These are phyloP conservation scores for Dastarcus helophoroides DNA, from an alignment of 2,888 invertebrate genomes.

Conservation along the genomic window DNA sequence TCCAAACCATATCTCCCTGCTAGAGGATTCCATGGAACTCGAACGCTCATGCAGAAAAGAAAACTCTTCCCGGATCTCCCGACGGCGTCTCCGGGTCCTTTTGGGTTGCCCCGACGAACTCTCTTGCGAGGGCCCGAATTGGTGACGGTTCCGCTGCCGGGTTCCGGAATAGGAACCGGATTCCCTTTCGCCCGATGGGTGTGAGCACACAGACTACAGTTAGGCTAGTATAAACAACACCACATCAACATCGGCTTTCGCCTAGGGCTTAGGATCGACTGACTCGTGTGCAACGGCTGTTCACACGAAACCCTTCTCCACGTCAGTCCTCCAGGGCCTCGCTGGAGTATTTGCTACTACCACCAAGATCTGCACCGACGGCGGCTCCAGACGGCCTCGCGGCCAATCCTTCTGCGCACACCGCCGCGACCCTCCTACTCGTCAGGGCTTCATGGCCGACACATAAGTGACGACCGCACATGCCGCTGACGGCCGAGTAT, in stretches of 20 bases:
- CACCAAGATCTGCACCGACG: no score
- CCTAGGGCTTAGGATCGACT: conserved; percentile 48
- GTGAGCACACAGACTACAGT: no score
- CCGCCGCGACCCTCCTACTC: conserved; percentile 47
- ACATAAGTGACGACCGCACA: conserved; percentile 27
- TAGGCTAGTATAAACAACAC: conserved; percentile 13
- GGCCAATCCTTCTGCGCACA: conserved; percentile 51
- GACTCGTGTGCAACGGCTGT: conserved; percentile 48
- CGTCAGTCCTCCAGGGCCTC: conserved; percentile 45
- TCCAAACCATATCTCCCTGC: conserved; percentile 35
- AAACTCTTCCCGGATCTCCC: conserved; percentile 43
- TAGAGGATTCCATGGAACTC: conserved; percentile 42
- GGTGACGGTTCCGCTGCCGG: conserved; percentile 42
- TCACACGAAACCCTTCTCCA: no score
- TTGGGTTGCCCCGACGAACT: conserved; percentile 40
- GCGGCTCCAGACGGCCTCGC: conserved; percentile 43
- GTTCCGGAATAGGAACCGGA: conserved; percentile 40
- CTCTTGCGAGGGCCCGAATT: conserved; percentile 37
- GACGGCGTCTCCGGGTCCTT: conserved; percentile 46
- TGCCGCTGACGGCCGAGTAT: conserved; percentile 36
- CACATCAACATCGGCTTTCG: conserved; percentile 39
- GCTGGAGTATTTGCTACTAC: no score
- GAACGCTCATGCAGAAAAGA: conserved; percentile 43
- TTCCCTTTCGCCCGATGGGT: conserved; percentile 22
- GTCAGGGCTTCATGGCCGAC: conserved; percentile 42